Percentiles rank a stretch among this genome's conserved stretches.
phyloP scores from a whole-genome alignment of 1,140 invertebrate genomes.

The Drosophila sp. region DNA sequence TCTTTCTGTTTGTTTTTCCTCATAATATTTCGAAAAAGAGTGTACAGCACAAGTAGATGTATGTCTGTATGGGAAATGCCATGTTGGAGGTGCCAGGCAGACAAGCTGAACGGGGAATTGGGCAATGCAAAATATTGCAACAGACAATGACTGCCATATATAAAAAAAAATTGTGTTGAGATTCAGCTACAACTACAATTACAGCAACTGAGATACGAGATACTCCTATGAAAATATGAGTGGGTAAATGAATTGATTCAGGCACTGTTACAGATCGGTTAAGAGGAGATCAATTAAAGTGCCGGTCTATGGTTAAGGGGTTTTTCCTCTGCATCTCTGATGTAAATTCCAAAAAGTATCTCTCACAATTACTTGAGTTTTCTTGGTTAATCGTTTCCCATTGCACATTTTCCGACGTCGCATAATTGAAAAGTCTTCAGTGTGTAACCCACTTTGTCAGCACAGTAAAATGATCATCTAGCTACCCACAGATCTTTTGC shows the following conservation, averaged over 20 bases:
- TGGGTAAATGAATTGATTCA: conserved; percentile 13
- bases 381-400: conserved; percentile 9
- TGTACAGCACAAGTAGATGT: conserved; percentile 27
- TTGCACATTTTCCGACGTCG: conserved; percentile 2
- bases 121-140: conserved; percentile 77
- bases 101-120: conserved; percentile 47
- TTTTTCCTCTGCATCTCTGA: background rate
- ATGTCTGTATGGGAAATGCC: conserved; percentile 33
- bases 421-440: conserved; percentile 15
- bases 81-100: conserved; percentile 24
- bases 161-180: conserved; percentile 26
- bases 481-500: conserved; percentile 20
- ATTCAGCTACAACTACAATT: conserved; percentile 4
- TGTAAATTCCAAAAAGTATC: background rate
- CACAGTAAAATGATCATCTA: conserved; percentile 14
- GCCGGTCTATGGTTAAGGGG: background rate
- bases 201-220: background rate
- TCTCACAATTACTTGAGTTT: conserved; percentile 1
- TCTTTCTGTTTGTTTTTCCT: conserved; percentile 67
- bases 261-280: background rate
- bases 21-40: conserved; percentile 40
- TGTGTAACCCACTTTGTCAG: conserved; percentile 38
- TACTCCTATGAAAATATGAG: conserved; percentile 6
- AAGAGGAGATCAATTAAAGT: conserved; percentile 7
- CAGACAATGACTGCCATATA: conserved; percentile 59